These are phyloP conservation scores for Ceyx cyanopectus DNA, from an alignment of 2,113 vertebrate genomes.

Conservation along the genomic window DNA sequence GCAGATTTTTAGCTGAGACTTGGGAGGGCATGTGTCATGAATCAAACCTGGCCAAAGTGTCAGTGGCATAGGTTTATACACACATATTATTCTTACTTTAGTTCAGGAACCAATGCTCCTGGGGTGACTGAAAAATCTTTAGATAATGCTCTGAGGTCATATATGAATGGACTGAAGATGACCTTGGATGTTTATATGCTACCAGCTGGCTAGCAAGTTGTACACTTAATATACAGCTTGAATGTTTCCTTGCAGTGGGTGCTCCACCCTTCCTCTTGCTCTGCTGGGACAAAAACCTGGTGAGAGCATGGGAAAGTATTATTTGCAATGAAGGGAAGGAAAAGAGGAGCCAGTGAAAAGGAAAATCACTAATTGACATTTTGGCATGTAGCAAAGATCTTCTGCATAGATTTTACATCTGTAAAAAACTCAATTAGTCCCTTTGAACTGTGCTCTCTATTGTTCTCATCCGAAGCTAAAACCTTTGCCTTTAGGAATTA, in stretches of 20 bases:
- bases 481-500: constrained; percentile 10
- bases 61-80: background rate
- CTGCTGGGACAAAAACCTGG: background rate
- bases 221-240: background rate
- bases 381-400: background rate
- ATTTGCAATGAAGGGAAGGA: background rate
- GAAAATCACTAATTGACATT: constrained; percentile 27
- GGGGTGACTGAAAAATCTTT: background rate
- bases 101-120: background rate
- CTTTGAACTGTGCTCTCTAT: constrained; percentile 19
- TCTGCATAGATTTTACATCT: constrained; percentile 34
- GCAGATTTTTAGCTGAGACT: background rate
- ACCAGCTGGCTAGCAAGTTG: background rate
- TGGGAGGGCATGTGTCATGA: background rate
- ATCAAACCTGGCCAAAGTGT: background rate
- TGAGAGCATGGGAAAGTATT: constrained; percentile 10
- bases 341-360: constrained; percentile 5
- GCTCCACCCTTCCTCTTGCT: background rate
- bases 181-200: background rate
- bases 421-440: constrained; percentile 21
- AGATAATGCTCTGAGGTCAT: background rate
- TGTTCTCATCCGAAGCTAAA: constrained; percentile 4
- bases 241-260: background rate
- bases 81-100: rapidly evolving
- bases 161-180: background rate